Base-by-base conservation (phyloP, 92 coral and sea anemone genomes). In the Desmophyllum pertusum region DNA sequence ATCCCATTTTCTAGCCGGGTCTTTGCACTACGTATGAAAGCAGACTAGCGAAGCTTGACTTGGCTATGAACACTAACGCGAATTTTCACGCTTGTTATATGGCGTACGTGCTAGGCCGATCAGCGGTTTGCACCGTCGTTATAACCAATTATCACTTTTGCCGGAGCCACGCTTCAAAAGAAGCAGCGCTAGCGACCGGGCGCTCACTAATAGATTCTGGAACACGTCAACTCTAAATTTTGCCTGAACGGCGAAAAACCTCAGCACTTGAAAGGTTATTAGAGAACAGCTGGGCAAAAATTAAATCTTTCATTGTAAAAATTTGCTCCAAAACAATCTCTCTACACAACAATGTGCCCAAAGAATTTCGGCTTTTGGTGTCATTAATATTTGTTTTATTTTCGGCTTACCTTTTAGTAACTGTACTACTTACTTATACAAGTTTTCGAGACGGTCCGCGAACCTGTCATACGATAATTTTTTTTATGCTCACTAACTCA, bases 61-160 rank as follows among this genome's bases (percentile, higher is more conserved):
- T n/a, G 17, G 52, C 53, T 15, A 10, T 29, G 53, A 59, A 7
- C 23, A 50, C 35, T 11, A 39, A 37, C 27, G 85, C 35, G 78
- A 81, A 71, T 25, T 70, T 81, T 81, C 85, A 52, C 29, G 77
- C 69, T 29, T 30, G 52, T 81, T 81, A 81, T 81, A 81, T 71
- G 70, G 78, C 70, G 85, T 81, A 81, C 50, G 79, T 53, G 68
- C 4, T 29, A 10, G 42, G 13, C 10, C 8, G 85, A 70, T 38
- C 85, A 81, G 85, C 85, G 83, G 65, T 72, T 68, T 83, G 36
- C 74, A 33, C n/a, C 66, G 68, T 83, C 85, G 76, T 84, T 87
- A 85, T 77, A 68, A 81, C 51, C 88, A 89, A 89, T 94, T 94
- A 92, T 92, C 92, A 81, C 91, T 89, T 64, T 62, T 57, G 36